These are phyloP conservation scores for Papilio dardanus DNA, from an alignment of 1,140 invertebrate genomes.

Conservation along the genomic window DNA sequence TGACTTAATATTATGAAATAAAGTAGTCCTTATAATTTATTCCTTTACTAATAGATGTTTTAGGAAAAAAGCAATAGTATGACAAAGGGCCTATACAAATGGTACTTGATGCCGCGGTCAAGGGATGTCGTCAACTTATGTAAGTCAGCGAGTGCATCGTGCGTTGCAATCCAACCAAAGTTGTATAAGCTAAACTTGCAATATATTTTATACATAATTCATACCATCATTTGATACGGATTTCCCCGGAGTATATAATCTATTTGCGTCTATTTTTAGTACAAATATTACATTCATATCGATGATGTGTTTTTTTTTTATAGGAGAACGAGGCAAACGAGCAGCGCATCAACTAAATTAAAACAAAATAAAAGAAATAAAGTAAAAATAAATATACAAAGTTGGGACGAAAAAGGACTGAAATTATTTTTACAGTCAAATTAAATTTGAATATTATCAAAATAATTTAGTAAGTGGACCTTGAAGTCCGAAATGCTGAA, in stretches of 20 bases:
- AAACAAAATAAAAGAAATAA: too few relatives aligned
- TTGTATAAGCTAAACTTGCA: constrained; percentile 3
- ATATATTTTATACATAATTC: constrained; percentile 13
- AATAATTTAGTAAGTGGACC: too few relatives aligned
- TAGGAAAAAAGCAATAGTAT: not conserved
- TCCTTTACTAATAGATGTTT: too few relatives aligned
- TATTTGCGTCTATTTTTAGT: not conserved
- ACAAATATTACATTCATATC: not conserved
- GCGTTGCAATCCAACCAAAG: not conserved
- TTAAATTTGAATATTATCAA: too few relatives aligned
- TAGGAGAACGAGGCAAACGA: too few relatives aligned
- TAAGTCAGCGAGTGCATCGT: constrained; percentile 6
- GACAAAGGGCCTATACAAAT: not conserved
- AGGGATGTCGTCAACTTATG: not conserved
- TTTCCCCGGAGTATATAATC: not conserved
- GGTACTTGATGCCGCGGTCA: not conserved
- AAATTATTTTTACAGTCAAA: too few relatives aligned
- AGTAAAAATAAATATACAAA: too few relatives aligned
- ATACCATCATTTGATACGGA: not conserved
- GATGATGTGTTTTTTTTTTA: not conserved
- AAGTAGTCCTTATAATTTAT: not conserved
- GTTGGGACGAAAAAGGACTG: too few relatives aligned
- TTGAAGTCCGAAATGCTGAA: too few relatives aligned
- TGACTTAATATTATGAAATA: not conserved
- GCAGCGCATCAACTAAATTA: too few relatives aligned